These are phyloP conservation scores for Aphodius granarius DNA, from an alignment of 2,888 invertebrate species.

Conservation along the genomic window DNA sequence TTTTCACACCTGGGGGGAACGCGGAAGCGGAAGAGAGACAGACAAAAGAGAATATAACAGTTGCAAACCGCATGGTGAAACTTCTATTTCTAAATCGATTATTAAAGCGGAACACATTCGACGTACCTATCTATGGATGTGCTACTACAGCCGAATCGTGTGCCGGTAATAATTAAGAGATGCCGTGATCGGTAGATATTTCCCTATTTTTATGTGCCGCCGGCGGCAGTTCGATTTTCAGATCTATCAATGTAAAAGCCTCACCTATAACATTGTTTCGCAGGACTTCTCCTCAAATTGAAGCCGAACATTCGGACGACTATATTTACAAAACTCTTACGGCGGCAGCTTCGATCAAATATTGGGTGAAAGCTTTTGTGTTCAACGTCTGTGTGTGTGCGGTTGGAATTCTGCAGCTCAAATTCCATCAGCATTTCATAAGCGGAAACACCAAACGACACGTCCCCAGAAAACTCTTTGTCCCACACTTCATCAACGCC, in stretches of 20 bases:
- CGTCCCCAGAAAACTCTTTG: neutral
- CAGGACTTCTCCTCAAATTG: conserved; percentile 23
- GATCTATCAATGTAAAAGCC: conserved; percentile 32
- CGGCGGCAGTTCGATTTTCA: conserved; percentile 29
- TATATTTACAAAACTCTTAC: conserved; percentile 24
- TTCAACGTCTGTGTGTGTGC: neutral
- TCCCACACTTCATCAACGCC: neutral
- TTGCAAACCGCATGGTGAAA: conserved; percentile 14
- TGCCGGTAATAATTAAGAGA: conserved; percentile 29
- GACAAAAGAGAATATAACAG: neutral
- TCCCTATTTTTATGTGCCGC: conserved; percentile 25
- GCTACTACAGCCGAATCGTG: conserved; percentile 12
- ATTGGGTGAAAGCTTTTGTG: conserved; percentile 20
- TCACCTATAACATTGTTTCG: conserved; percentile 30
- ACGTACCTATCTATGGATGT: neutral
- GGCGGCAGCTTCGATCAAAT: conserved; percentile 21
- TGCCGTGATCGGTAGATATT: conserved; percentile 31
- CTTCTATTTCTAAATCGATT: conserved; percentile 23
- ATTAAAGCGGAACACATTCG: conserved; percentile 21
- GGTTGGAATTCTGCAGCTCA: neutral
- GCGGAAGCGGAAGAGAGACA: neutral
- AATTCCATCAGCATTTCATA: conserved; percentile 12
- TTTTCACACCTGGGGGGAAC: conserved; percentile 6
- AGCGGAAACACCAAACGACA: conserved; percentile 1
- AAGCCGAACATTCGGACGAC: conserved; percentile 22